These are phyloP conservation scores for Gila robusta DNA, from an alignment of 2,797 vertebrate genomes.

Conservation along the genomic window DNA sequence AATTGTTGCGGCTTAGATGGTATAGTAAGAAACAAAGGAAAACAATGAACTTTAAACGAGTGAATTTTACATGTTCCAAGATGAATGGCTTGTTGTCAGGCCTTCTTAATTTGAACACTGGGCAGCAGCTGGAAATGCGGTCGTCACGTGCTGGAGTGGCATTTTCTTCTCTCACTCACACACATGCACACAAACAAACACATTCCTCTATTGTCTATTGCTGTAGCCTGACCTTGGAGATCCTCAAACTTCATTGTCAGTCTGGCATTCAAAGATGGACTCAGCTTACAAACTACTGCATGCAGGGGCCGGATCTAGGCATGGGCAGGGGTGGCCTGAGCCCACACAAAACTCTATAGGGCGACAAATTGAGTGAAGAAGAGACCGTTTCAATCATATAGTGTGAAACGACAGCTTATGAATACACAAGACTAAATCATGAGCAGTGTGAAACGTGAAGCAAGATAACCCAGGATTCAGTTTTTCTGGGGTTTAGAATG, in stretches of 20 bases:
- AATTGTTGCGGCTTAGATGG: conserved; percentile 71
- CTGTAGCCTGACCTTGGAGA: conserved; percentile 59
- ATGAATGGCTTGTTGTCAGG: conserved; percentile 24
- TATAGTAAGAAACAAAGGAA: conserved; percentile 21
- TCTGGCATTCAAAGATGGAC: conserved; percentile 47
- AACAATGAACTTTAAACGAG: conserved; percentile 58
- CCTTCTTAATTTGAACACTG: background rate
- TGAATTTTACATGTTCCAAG: conserved; percentile 41
- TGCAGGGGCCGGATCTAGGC: background rate
- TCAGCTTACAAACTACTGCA: conserved; percentile 33
- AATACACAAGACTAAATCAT: background rate
- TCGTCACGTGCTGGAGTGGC: background rate
- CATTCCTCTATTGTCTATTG: conserved; percentile 10
- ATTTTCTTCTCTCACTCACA: conserved; percentile 16
- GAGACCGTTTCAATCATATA: background rate
- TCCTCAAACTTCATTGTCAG: conserved; percentile 49
- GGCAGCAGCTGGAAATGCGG: conserved; percentile 16
- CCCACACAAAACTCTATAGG: background rate
- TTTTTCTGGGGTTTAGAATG: background rate
- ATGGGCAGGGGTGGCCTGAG: background rate
- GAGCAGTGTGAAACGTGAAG: background rate
- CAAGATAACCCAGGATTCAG: background rate
- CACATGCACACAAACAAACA: conserved; percentile 5
- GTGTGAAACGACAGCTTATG: background rate
- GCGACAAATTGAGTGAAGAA: no score